Evolutionary conservation across 2,113 vertebrate species (phyloP), one percentile per base, ranked within the genome.

Genomic region (Pomatostomus ruficeps): DNA sequence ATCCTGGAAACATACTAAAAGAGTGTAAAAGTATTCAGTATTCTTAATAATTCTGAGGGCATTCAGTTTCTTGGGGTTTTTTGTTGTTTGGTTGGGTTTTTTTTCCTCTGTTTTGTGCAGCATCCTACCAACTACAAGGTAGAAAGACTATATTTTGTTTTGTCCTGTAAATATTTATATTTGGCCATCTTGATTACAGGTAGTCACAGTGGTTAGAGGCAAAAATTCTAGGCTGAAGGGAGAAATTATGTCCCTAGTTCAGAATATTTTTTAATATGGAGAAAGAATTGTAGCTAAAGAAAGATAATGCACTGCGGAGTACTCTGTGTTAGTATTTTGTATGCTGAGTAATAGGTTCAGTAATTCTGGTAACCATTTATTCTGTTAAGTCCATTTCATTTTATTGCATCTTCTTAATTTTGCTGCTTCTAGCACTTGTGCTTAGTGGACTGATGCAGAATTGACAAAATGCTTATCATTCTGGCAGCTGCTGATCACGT

Each of bases 351-450:
- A 58, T 24, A 71, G 51, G 43, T 84, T 82, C 54, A 36, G 68
- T 78, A 83, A 76, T 79, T 83, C 49, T 46, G 36, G 28, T 48
- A 91, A 82, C 66, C 46, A 51, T 67, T 78, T 74, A 54, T 83
- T 81, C 38, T 77, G 25, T 74, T 67, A 77, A 94, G 51, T 71
- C 70, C 22, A 85, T 89, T 90, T 92, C 3, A 42, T 77, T 94
- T 96, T 85, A 89, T 89, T 78, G 42, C 31, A 51, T 80, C 71
- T 86, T 89, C 48, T 46, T 81, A 67, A 91, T 89, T 80, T 89
- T 85, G 49, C 55, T 89, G 31, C 63, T 92, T 28, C 74, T 92
- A 62, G 59, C 40, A 42, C 55, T 95, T 70, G 62, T 84, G 83
- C 31, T 90, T 58, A 89, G 38, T 91, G 87, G 21, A 33, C 52